Evolutionary conservation across 2,888 invertebrate species (phyloP).

Genomic region (Heliconius ismenius): DNA sequence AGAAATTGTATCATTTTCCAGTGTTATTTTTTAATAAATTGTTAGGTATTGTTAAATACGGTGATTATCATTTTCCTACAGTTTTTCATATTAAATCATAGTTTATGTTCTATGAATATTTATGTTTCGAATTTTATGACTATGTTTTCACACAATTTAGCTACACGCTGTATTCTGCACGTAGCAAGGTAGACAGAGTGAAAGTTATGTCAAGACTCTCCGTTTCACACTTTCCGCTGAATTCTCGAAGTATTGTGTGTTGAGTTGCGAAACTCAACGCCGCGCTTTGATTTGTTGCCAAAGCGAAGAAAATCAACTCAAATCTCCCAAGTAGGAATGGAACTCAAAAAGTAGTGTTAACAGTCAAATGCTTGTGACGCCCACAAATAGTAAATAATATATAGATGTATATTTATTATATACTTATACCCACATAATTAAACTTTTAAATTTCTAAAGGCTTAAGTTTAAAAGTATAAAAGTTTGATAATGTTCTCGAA

Average conservation of each 20-base stretch:
- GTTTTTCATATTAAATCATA: background rate
- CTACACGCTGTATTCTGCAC: background rate
- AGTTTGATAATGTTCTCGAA: conserved; percentile 5
- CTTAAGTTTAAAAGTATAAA: conserved; percentile 10
- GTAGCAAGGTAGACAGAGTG: background rate
- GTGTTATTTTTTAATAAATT: background rate
- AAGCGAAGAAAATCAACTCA: background rate
- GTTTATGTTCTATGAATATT: background rate
- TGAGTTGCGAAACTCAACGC: background rate
- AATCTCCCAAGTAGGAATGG: too few relatives aligned
- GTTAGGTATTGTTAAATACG: too few relatives aligned
- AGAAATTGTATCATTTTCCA: background rate
- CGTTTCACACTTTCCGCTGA: background rate
- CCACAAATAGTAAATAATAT: background rate
- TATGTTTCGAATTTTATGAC: too few relatives aligned
- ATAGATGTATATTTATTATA: background rate
- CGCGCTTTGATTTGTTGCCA: background rate
- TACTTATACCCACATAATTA: background rate
- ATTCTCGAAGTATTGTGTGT: background rate
- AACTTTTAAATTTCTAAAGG: background rate
- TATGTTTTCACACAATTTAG: background rate
- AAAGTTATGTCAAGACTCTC: background rate
- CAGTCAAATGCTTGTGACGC: too few relatives aligned
- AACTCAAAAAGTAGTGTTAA: too few relatives aligned
- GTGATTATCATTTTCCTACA: too few relatives aligned